Evolutionary conservation across 1,140 invertebrate species (phyloP).

Genomic region (Drosophila lacertosa): DNA sequence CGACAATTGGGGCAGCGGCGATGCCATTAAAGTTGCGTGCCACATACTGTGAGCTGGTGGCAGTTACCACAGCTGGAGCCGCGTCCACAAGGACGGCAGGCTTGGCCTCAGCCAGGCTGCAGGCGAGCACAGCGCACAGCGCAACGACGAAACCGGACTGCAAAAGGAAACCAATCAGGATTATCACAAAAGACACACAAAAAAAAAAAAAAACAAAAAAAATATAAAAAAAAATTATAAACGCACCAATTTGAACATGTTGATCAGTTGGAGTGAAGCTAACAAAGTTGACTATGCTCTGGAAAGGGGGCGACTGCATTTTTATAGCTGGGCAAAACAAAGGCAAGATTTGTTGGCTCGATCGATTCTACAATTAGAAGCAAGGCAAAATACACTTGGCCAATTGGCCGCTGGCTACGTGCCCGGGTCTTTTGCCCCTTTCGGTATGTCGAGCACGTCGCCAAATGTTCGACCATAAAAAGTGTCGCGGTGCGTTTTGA

Average conservation of each 20-base stretch:
- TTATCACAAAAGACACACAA: background rate
- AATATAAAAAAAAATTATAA: background rate
- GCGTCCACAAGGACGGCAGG: constrained; percentile 64
- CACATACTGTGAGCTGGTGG: constrained; percentile 84
- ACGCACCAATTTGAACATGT: constrained; percentile 82
- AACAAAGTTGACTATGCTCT: constrained; percentile 60
- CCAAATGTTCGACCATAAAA: constrained; percentile 62
- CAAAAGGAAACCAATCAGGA: constrained; percentile 9
- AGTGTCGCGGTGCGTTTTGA: constrained; percentile 49
- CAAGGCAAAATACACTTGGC: background rate
- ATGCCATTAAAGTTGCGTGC: constrained; percentile 84
- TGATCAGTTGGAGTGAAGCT: constrained; percentile 59
- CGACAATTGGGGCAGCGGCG: constrained; percentile 70
- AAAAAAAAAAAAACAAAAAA: background rate
- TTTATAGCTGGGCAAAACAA: constrained; percentile 54
- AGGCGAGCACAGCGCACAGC: constrained; percentile 73
- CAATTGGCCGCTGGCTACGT: constrained; percentile 52
- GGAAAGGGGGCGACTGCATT: constrained; percentile 39
- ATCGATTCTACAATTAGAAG: constrained; percentile 57
- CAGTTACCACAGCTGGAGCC: constrained; percentile 81
- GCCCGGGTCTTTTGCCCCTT: constrained; percentile 50
- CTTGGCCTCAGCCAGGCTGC: constrained; percentile 64
- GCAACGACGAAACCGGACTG: constrained; percentile 67
- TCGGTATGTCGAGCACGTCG: constrained; percentile 57
- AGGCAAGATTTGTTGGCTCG: constrained; percentile 32